Evolutionary conservation across 2,113 vertebrate species (phyloP).

Genomic region (Vulpes lagopus): DNA sequence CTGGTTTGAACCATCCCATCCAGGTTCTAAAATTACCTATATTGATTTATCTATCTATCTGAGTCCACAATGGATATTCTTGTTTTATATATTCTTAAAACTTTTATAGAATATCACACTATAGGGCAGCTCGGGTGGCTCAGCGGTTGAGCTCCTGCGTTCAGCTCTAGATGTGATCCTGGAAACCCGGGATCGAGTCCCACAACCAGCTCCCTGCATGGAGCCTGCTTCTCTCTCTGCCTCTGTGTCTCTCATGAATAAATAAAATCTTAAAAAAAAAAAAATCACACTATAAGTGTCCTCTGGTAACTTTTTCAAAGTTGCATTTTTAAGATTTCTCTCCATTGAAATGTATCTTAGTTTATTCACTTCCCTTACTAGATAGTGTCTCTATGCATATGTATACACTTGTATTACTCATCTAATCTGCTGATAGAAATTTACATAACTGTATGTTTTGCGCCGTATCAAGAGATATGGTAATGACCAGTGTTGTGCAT

Average conservation of each 20-base stretch:
- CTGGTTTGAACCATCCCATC: background rate
- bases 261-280: too few species aligned
- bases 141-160: too few species aligned
- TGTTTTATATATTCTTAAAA: slow-evolving; percentile 43
- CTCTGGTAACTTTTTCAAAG: slow-evolving; percentile 12
- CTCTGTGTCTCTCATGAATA: too few species aligned
- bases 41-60: background rate
- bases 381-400: background rate
- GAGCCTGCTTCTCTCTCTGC: too few species aligned
- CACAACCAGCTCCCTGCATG: too few species aligned
- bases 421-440: background rate
- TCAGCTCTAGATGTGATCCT: too few species aligned
- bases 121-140: too few species aligned
- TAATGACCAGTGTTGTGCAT: background rate
- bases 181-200: too few species aligned
- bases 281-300: background rate
- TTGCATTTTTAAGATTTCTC: slow-evolving; percentile 2
- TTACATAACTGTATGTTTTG: background rate
- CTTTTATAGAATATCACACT: background rate
- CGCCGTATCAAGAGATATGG: background rate
- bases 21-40: slow-evolving; percentile 12
- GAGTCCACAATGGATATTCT: background rate
- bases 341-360: background rate
- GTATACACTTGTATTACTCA: background rate
- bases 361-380: background rate